Percentiles rank a stretch among this genome's conserved stretches.
phyloP scores from a whole-genome alignment of 2,113 vertebrate genomes.

The Potamarius usumacintae region DNA sequence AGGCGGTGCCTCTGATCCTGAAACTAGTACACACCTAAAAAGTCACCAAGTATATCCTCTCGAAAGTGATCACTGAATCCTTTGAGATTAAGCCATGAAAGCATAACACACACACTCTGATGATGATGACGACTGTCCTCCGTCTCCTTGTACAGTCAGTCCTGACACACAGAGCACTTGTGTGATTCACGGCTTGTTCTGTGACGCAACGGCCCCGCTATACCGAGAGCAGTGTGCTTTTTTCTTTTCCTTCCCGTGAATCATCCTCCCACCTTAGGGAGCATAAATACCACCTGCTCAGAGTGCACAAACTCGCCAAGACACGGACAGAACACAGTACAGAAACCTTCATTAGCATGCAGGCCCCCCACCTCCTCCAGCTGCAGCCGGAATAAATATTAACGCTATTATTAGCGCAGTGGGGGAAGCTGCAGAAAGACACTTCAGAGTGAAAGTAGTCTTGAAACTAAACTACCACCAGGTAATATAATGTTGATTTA shows the following conservation, averaged over 20 bases:
- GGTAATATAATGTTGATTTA: neutral
- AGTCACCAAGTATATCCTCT: neutral
- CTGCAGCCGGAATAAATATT: slow-evolving; percentile 34
- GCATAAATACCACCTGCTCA: slow-evolving; percentile 59
- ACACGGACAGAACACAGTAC: slow-evolving; percentile 15
- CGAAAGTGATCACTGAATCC: neutral
- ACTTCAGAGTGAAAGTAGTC: neutral
- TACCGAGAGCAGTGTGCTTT: slow-evolving; percentile 25
- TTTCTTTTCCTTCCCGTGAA: slow-evolving; percentile 44
- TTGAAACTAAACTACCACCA: neutral
- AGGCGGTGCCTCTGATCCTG: neutral
- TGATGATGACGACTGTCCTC: neutral
- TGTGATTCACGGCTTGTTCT: slow-evolving; percentile 46
- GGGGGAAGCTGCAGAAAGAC: neutral
- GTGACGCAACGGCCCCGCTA: slow-evolving; percentile 48
- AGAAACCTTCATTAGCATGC: slow-evolving; percentile 49
- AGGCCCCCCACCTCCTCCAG: slow-evolving; percentile 42
- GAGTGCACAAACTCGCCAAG: slow-evolving; percentile 30
- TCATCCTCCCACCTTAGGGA: slow-evolving; percentile 56
- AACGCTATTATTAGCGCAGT: slow-evolving; percentile 14
- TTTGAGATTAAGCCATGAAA: neutral
- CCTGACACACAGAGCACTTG: slow-evolving; percentile 19
- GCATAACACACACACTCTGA: neutral
- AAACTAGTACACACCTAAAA: neutral
- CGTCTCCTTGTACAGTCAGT: slow-evolving; percentile 25